These are phyloP conservation scores for Dipodomys merriami DNA, from an alignment of 2,113 vertebrate genomes.

Conservation along the genomic window DNA sequence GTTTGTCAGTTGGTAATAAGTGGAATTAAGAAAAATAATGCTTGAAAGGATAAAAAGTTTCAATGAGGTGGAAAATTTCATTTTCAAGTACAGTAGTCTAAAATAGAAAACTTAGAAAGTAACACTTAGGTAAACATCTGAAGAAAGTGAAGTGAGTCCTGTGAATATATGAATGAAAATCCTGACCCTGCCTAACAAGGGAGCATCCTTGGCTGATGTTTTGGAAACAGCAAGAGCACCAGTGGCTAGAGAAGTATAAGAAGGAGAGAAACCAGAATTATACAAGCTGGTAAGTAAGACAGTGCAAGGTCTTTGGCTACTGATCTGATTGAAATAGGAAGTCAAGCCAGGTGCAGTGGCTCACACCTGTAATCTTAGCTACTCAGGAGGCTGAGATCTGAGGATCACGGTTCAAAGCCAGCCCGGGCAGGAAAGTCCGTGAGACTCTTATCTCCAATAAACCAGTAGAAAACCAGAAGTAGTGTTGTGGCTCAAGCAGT, in stretches of 20 bases:
- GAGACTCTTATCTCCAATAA: too few relatives aligned
- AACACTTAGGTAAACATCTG: constrained; percentile 17
- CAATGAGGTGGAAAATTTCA: background rate
- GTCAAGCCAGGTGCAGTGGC: too few relatives aligned
- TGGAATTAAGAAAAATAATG: constrained; percentile 1
- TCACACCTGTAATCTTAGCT: too few relatives aligned
- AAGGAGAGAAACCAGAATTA: background rate
- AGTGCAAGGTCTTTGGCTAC: too few relatives aligned
- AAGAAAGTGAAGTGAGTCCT: background rate
- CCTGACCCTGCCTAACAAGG: background rate
- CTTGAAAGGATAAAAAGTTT: background rate
- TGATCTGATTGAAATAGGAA: too few relatives aligned
- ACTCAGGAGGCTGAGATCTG: too few relatives aligned
- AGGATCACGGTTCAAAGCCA: too few relatives aligned
- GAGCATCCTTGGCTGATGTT: background rate
- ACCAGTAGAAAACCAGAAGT: too few relatives aligned
- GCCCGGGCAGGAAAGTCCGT: too few relatives aligned
- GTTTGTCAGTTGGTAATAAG: background rate
- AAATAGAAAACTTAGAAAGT: background rate
- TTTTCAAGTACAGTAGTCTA: background rate
- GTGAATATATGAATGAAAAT: background rate
- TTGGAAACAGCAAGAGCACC: background rate
- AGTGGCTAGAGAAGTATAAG: background rate
- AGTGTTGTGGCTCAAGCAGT: too few relatives aligned
- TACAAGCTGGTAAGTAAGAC: too few relatives aligned